A percentile compares a stretch with the other conserved stretches of the same genome.
Conservation (phyloP, 2,888 invertebrate genomes). For the Keiferia lycopersicella region DNA sequence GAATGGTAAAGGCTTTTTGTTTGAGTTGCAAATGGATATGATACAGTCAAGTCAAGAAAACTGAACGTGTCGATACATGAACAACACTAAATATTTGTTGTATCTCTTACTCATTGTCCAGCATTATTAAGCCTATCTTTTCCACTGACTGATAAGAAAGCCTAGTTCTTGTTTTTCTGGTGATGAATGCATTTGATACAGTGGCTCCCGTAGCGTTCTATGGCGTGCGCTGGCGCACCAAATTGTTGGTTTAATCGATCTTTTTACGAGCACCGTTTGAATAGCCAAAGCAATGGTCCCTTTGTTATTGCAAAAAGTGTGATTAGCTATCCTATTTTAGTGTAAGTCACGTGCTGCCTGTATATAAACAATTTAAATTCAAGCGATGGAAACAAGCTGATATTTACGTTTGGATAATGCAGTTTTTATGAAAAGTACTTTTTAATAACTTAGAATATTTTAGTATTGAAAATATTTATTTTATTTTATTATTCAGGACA, state of each 20-base stretch:
- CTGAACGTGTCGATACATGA: not conserved
- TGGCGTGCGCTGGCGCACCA: conserved; percentile 63
- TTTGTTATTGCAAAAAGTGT: conserved; percentile 48
- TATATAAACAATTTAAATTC: not conserved
- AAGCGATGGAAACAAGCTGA: not conserved
- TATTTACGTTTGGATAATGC: not conserved
- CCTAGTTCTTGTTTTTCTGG: conserved; percentile 40
- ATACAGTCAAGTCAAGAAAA: too few relatives aligned
- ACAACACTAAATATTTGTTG: not conserved
- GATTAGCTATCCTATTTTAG: conserved; percentile 14
- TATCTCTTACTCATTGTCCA: conserved; percentile 40
- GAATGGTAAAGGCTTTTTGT: too few relatives aligned
- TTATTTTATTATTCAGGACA: too few relatives aligned
- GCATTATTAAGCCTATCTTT: conserved; percentile 37
- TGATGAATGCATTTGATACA: conserved; percentile 45
- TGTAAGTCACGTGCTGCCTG: conserved; percentile 16
- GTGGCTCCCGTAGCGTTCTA: conserved; percentile 62
- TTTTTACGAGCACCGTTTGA: conserved; percentile 65
- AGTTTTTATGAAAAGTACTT: too few relatives aligned
- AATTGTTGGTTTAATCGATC: conserved; percentile 77
- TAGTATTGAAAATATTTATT: too few relatives aligned
- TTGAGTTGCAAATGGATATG: too few relatives aligned
- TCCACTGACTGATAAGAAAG: conserved; percentile 19
- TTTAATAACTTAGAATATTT: too few relatives aligned
- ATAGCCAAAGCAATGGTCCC: conserved; percentile 54